Evolutionary conservation across 2,888 invertebrate genomes (phyloP), one percentile per base, ranked within the genome.

Genomic region (Aleiodes leptofemur): DNA sequence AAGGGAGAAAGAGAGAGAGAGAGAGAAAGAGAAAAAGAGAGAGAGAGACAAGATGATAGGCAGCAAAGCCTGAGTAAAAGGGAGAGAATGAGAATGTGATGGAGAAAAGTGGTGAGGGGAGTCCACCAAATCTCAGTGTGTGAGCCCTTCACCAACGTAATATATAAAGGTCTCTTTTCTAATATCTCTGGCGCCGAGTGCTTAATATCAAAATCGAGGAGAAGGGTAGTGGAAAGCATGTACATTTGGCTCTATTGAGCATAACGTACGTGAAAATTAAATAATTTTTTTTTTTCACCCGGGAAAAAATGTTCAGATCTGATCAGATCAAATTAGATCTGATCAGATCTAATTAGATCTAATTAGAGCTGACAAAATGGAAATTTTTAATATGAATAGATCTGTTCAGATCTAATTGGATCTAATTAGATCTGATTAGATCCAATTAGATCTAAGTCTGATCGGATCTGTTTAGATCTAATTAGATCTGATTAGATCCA

Each of bases 111-210:
- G 4, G 72, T 71, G 57, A 48, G 85, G 84, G 87, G 88, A 88
- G 80, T 86, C 85, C 86, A 85, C 88, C 87, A 82, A 88, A 89
- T 89, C 89, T 88, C 88, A 88, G 89, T 83, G 82, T 76, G 76
- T 57, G 68, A 48, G 68, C 51, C 68, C 68, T 68, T 51, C 68
- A 68, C 68, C 4, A 53, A 68, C 68, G 51, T 68, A 78, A 77
- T 78, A 68, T 68, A 64, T 72, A 78, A 71, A 69, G 53, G 77
- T 78, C 78, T 64, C 64, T 64, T 64, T 64, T 64, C 64, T 64
- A 64, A 64, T 64, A 64, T 64, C 61, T 61, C 43, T 64, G 64
- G 64, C 64, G 43, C 64, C 64, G 64, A 64, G 64, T 64, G 64
- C 64, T 64, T 64, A 64, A 64, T 64, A 64, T 64, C 38, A 64